A percentile compares a stretch with the other conserved stretches of the same genome.
phyloP scores from a whole-genome alignment of 2,888 invertebrate species.

The Pristionchus japonicus region DNA sequence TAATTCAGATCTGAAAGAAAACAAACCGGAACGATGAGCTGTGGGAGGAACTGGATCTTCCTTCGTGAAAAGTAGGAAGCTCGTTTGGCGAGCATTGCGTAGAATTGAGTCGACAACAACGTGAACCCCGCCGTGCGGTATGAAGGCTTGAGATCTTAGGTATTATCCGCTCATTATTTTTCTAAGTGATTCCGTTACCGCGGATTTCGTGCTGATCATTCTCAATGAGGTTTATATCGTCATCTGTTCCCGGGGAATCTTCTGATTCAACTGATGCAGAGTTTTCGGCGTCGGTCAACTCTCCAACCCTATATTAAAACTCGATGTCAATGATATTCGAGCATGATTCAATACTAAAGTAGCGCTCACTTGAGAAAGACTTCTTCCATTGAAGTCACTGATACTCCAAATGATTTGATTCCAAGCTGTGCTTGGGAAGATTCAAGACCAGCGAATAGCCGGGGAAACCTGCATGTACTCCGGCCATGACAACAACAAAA shows the following conservation, averaged over 20 bases:
- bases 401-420: slow-evolving; percentile 86
- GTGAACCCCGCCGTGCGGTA: slow-evolving; percentile 54
- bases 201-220: not conserved
- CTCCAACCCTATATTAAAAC: not conserved
- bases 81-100: slow-evolving; percentile 68
- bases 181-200: not conserved
- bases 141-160: not conserved
- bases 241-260: not conserved
- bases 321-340: not conserved
- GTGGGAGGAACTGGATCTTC: slow-evolving; percentile 69
- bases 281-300: not conserved
- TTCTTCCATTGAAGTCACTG: slow-evolving; percentile 90
- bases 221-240: not conserved
- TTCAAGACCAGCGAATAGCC: slow-evolving; percentile 83
- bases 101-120: not conserved
- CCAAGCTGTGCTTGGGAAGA: slow-evolving; percentile 80
- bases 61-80: slow-evolving; percentile 63
- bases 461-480: slow-evolving; percentile 76
- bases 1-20: too few species aligned
- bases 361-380: slow-evolving; percentile 85
- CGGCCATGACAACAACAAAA: not conserved
- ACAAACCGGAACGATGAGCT: slow-evolving; percentile 61
- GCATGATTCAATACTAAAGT: not conserved
- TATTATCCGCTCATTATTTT: not conserved
- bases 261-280: not conserved